Percentiles rank a stretch among this genome's conserved stretches.
These are phyloP conservation scores for Adelosebastes latens DNA, from an alignment of 2,797 vertebrate species.

Conservation along the genomic window DNA sequence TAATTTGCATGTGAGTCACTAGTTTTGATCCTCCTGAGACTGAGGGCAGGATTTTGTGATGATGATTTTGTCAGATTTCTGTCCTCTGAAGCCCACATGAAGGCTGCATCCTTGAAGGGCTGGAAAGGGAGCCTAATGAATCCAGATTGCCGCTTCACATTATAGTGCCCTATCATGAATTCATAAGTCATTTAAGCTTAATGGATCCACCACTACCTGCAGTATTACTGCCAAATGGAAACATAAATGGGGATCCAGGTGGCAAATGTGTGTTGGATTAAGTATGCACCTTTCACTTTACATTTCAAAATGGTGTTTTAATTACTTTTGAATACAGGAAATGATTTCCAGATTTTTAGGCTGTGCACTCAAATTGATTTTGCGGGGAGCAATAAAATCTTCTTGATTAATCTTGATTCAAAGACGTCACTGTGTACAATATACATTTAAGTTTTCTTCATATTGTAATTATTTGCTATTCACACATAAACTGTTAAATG, in stretches of 20 bases:
- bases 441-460: background rate
- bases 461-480: background rate
- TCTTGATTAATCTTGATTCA: background rate
- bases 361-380: background rate
- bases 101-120: background rate
- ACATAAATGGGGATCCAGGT: background rate
- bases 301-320: background rate
- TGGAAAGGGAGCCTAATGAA: background rate
- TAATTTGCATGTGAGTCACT: background rate
- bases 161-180: slow-evolving; percentile 11
- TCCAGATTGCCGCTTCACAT: slow-evolving; percentile 1
- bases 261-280: background rate
- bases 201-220: background rate
- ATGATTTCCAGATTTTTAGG: background rate
- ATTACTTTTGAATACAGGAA: background rate
- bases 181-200: slow-evolving; percentile 11
- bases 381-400: background rate
- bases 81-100: background rate
- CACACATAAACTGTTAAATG: background rate
- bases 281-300: background rate
- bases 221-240: background rate
- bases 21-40: background rate
- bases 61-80: background rate
- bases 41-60: background rate
- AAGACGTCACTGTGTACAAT: background rate